Evolutionary conservation across 2,113 vertebrate species (phyloP).

Genomic region (Tragelaphus scriptus): DNA sequence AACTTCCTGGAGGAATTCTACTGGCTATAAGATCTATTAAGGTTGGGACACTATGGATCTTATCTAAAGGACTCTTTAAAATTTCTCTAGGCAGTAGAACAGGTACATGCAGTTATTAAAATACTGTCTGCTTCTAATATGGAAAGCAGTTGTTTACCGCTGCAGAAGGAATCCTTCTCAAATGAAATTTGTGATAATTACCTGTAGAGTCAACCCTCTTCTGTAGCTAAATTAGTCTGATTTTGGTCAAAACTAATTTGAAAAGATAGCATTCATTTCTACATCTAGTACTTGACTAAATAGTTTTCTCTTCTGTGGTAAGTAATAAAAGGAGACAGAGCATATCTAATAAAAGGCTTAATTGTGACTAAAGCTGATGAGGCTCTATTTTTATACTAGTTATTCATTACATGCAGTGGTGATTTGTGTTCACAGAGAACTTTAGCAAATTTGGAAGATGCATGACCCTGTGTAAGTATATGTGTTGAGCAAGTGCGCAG

Average conservation of each 20-base stretch:
- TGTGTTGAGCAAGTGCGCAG: not conserved
- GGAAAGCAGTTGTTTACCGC: conserved; percentile 11
- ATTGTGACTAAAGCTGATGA: not conserved
- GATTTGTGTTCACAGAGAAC: not conserved
- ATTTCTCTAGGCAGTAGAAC: not conserved
- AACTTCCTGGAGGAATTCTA: not conserved
- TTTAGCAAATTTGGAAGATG: not conserved
- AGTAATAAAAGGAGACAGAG: conserved; percentile 26
- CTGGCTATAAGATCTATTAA: not conserved
- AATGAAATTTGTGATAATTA: conserved; percentile 53
- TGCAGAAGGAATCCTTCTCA: conserved; percentile 23
- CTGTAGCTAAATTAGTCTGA: conserved; percentile 25
- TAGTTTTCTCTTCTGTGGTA: not conserved
- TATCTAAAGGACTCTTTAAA: not conserved
- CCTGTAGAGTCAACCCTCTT: not conserved
- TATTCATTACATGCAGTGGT: not conserved
- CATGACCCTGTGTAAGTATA: not conserved
- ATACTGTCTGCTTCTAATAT: not conserved
- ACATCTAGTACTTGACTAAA: conserved; percentile 9
- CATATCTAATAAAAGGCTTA: conserved; percentile 15
- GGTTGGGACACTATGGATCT: not conserved
- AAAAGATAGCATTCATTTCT: conserved; percentile 30
- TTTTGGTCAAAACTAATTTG: conserved; percentile 56
- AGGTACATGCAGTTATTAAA: not conserved
- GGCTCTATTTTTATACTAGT: not conserved